A percentile compares a stretch with the other conserved stretches of the same genome.
Conservation (phyloP, 2,113 vertebrate genomes). For the Hystrix brachyura region DNA sequence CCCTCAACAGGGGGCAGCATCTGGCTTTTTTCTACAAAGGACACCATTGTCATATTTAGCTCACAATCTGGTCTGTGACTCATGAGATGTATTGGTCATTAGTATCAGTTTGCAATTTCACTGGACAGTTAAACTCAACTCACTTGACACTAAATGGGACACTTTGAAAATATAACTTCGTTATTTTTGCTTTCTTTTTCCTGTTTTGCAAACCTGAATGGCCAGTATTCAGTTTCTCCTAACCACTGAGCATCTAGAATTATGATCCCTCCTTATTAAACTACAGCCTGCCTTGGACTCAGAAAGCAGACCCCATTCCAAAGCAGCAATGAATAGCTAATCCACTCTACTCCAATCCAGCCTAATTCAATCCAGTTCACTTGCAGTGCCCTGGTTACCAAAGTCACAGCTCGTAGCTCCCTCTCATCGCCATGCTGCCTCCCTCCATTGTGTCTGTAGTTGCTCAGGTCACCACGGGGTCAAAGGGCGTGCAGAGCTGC, state of each 20-base stretch:
- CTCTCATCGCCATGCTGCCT: neutral
- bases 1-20: neutral
- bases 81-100: neutral
- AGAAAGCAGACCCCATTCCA: neutral
- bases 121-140: neutral
- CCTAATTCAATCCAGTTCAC: slow-evolving; percentile 47
- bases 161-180: slow-evolving; percentile 9
- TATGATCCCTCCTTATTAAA: neutral
- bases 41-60: neutral
- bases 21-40: neutral
- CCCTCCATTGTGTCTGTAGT: slow-evolving; percentile 69
- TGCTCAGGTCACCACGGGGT: slow-evolving; percentile 68
- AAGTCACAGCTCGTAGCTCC: slow-evolving; percentile 31
- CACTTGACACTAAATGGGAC: neutral
- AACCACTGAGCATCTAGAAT: neutral
- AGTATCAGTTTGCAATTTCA: neutral
- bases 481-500: slow-evolving; percentile 73
- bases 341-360: neutral
- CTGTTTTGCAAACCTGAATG: neutral
- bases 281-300: neutral
- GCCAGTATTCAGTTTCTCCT: slow-evolving; percentile 14
- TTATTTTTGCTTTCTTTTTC: neutral
- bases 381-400: neutral
- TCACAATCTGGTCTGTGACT: neutral
- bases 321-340: slow-evolving; percentile 23